Base-by-base conservation (phyloP, 2,888 invertebrate species). In the Sepiola atlantica region DNA sequence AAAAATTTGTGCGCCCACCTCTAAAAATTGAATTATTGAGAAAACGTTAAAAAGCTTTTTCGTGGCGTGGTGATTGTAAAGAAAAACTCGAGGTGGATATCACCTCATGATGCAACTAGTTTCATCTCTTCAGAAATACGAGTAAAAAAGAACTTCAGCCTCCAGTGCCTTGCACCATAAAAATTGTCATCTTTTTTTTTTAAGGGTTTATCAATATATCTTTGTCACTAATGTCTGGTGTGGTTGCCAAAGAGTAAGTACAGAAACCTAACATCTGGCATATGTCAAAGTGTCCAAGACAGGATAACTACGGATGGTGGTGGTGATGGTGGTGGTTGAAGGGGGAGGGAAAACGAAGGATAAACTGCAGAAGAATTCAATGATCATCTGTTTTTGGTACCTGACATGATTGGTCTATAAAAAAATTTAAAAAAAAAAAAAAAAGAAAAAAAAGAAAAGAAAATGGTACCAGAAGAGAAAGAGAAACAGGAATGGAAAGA, bases 251-350 rank as follows among this genome's bases (percentile, higher is more conserved):
- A 77, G n/a, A 77, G 77, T 32, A 77, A 77, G 77, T 77, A 32
- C 16, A 77, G 77, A 77, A 77, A n/a, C 1, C 1, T 77, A 77
- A 77, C 77, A 77, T 77, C 77, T 77, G 77, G 77, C 77, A 77
- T 77, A n/a, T 77, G 77, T 77, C 77, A 77, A 77, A 32, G 77
- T 77, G 77, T 77, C 77, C 77, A 77, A 77, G n/a, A 77, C 77
- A 77, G 14, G 3, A 77, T n/a, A 77, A 77, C 77, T n/a, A 14
- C 77, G 16, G n/a, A 77, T n/a, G 32, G 32, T n/a, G 77, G 77
- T n/a, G n/a, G 4, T 77, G 77, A n/a, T n/a, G n/a, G n/a, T 8
- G 45, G 45, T 45, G 45, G 45, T 45, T 4, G 45, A 4, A 8
- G 45, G 2, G n/a, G 77, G n/a, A 14, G n/a, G 32, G 32, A 14